Conservation (phyloP, 2,113 vertebrate species). For the Indicator maculatus region DNA sequence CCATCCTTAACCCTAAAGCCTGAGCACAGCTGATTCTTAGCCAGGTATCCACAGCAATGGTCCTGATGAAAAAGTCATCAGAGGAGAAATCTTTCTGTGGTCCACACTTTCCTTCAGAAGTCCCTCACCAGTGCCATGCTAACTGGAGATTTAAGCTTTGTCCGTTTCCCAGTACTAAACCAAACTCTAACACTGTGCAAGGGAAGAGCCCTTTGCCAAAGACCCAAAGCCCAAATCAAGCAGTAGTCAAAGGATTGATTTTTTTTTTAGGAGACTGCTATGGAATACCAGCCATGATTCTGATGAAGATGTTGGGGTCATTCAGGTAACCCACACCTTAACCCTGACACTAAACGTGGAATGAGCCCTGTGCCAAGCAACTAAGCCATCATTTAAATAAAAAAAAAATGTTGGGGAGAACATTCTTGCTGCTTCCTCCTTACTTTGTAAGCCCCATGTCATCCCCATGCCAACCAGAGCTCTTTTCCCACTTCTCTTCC, state of each 20-base stretch:
- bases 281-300: background rate
- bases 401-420: background rate
- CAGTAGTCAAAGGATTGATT: background rate
- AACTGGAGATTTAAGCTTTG: background rate
- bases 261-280: background rate
- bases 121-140: background rate
- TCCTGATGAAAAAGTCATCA: background rate
- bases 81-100: background rate
- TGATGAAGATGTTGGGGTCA: background rate
- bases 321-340: background rate
- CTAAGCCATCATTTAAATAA: background rate
- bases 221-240: background rate
- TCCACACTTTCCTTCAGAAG: background rate
- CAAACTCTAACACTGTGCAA: background rate
- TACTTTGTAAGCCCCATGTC: background rate
- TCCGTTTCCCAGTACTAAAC: background rate
- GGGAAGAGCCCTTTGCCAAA: background rate
- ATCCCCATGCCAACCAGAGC: background rate
- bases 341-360: background rate
- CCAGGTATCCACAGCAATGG: background rate
- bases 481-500: background rate
- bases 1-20: background rate
- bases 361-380: background rate
- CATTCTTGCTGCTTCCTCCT: background rate
- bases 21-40: background rate